Conservation (phyloP, 2,797 vertebrate genomes). For the Pipistrellus kuhlii region DNA sequence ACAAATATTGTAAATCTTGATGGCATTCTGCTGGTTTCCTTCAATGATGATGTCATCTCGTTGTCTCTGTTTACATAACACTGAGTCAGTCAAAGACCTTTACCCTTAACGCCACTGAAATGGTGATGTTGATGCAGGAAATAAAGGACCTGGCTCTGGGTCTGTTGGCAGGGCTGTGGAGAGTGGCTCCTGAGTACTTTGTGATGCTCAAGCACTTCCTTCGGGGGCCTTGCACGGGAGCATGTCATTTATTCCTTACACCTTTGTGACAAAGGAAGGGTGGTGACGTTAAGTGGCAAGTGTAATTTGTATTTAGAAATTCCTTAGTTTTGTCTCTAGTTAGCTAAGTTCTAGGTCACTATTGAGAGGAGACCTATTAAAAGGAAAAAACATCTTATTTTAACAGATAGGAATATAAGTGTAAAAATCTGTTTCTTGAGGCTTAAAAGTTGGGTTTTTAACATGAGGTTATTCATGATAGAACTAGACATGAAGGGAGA, state of each 20-base stretch:
- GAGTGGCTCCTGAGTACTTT: not conserved
- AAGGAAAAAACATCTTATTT: not conserved
- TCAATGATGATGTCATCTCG: not conserved
- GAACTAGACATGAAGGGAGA: not conserved
- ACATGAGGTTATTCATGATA: not conserved
- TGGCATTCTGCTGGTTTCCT: not conserved
- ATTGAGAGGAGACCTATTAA: not conserved
- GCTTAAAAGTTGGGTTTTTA: slow-evolving; percentile 4
- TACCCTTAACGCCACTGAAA: not conserved
- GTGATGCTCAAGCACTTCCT: not conserved
- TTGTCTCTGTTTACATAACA: not conserved
- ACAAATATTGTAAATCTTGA: not conserved
- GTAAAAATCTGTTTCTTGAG: not conserved
- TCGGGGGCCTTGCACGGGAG: rapidly evolving
- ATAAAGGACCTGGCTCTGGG: not conserved
- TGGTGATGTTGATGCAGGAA: not conserved
- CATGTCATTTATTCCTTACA: not conserved
- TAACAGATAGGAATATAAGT: not conserved
- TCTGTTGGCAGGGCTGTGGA: rapidly evolving
- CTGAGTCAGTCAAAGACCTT: not conserved
- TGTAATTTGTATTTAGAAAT: not conserved
- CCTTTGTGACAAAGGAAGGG: not conserved
- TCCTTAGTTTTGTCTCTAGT: not conserved
- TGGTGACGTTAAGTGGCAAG: not conserved
- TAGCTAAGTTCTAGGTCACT: slow-evolving; percentile 24